These are phyloP conservation scores for Pampus argenteus DNA, from an alignment of 2,797 vertebrate species.

Conservation along the genomic window DNA sequence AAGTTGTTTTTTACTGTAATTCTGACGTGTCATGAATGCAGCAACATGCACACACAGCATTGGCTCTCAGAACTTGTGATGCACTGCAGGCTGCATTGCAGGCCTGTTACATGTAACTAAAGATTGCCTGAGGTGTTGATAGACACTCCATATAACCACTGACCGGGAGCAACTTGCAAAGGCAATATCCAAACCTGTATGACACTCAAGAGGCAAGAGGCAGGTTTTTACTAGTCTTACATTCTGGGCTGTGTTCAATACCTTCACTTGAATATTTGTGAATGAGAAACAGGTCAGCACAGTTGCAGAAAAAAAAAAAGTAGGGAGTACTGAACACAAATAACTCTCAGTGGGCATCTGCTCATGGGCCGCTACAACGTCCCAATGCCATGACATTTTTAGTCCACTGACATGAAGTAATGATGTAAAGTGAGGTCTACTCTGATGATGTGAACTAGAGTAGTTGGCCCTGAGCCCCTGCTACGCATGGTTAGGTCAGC, in stretches of 20 bases:
- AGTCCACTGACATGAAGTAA: conserved; percentile 17
- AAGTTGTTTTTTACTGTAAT: not conserved
- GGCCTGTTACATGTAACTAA: conserved; percentile 42
- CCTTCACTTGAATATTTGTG: conserved; percentile 40
- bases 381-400: not conserved
- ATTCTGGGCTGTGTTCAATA: conserved; percentile 46
- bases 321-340: conserved; percentile 5
- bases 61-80: conserved; percentile 4
- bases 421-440: conserved; percentile 34
- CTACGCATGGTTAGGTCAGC: conserved; percentile 12
- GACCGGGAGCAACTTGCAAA: conserved; percentile 52
- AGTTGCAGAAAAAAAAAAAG: conserved; percentile 14
- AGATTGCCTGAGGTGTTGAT: conserved; percentile 38
- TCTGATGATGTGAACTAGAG: conserved; percentile 35
- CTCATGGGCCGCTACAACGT: conserved; percentile 9
- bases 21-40: conserved; percentile 1
- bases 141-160: conserved; percentile 45
- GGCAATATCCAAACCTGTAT: conserved; percentile 46
- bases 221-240: conserved; percentile 69
- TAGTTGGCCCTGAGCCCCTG: conserved; percentile 21
- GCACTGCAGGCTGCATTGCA: conserved; percentile 28
- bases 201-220: conserved; percentile 25
- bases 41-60: conserved; percentile 14
- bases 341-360: not conserved
- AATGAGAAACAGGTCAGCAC: conserved; percentile 25